phyloP scores from a whole-genome alignment of 2,113 vertebrate genomes.

The Vicugna pacos region DNA sequence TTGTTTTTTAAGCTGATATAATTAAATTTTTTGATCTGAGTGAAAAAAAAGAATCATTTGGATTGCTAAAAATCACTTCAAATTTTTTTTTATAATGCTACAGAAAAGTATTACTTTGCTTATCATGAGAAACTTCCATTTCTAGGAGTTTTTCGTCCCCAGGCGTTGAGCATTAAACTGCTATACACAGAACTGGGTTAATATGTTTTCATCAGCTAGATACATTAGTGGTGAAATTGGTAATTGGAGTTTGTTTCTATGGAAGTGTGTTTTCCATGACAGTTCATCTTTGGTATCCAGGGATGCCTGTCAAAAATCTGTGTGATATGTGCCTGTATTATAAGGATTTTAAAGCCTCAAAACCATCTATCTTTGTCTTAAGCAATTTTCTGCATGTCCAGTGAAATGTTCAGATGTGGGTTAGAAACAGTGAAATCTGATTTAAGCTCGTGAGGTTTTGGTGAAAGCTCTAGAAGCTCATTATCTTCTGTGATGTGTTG shows the following conservation, averaged over 20 bases:
- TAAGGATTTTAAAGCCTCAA: constrained; percentile 19
- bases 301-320: constrained; percentile 53
- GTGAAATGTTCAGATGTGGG: constrained; percentile 56
- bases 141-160: background rate
- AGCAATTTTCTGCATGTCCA: constrained; percentile 36
- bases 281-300: constrained; percentile 56
- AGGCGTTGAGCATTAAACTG: background rate
- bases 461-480: constrained; percentile 77
- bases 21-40: constrained; percentile 6
- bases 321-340: constrained; percentile 44
- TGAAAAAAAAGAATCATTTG: background rate
- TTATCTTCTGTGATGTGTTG: constrained; percentile 68
- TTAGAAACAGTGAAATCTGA: constrained; percentile 28
- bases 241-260: constrained; percentile 47
- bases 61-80: background rate
- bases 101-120: background rate
- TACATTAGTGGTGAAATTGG: constrained; percentile 35
- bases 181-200: constrained; percentile 22
- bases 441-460: constrained; percentile 73
- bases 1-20: background rate
- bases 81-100: background rate
- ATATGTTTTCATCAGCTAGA: constrained; percentile 34
- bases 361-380: constrained; percentile 52
- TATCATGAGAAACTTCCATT: constrained; percentile 35
- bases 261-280: background rate